Base-by-base conservation (phyloP, 1,140 invertebrate species). In the Drosophila arawakana region DNA sequence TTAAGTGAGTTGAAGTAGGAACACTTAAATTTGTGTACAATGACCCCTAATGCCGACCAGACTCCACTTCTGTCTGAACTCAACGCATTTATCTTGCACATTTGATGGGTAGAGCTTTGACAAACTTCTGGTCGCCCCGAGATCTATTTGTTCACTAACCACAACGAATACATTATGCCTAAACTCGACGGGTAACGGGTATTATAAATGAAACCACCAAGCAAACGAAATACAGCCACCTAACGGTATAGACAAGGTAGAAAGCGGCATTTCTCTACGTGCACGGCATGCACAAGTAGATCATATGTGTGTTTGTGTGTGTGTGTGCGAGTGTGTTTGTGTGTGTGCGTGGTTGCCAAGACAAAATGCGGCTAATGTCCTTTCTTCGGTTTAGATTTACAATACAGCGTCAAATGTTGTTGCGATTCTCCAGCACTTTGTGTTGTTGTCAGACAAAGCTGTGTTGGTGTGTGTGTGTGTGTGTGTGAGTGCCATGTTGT, bases 331-430 rank as follows among this genome's bases (percentile, higher is more conserved):
- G 37, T 58, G 50, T 71, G 21, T 55, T 25, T 50, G 18, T 55
- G 15, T 68, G 58, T 67, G 35, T 69, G 59, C 82, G 70, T 59
- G 76, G 65, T 74, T 80, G 80, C 69, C 71, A 89, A 89, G 84
- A 88, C 80, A 89, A 89, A 88, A 88, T 89, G 84, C 80, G 84
- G 84, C 84, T 89, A 89, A 89, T 89, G 84, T 90, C 80, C 79
- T 67, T 79, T 81, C 62, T 81, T 80, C 50, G 65, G 57, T 49
- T 88, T 83, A 83, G 83, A 88, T 88, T 88, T 88, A 88, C 83
- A 80, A 88, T 82, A 88, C 63, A 76, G 52, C 73, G 46, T 73
- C 44, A 77, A 81, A 73, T 77, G 77, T 69, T 73, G 69, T 77
- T 76, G 73, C 73, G 62, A 66, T 69, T 50, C 37, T 47, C 7